Base-by-base conservation (phyloP, 2,888 invertebrate genomes). In the Fragum sueziense region DNA sequence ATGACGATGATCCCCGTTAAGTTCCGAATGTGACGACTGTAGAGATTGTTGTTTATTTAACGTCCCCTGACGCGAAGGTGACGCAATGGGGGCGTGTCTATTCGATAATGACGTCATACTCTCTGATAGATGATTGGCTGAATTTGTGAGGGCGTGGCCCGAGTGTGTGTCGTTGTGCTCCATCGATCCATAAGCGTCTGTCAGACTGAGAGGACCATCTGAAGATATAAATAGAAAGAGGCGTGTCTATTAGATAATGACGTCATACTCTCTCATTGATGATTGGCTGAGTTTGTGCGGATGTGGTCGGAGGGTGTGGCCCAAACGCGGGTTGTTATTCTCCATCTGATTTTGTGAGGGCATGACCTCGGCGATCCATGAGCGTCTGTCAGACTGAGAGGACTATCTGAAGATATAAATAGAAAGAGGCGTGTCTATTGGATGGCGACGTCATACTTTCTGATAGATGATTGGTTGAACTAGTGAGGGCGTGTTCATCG, bases 121-220 rank as follows among this genome's bases (percentile, higher is more conserved):
- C 67, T 79, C 80, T 41, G 85, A 78, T 34, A 83, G 70, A 59
- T 86, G 83, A 74, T 84, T 86, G 78, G 81, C 70, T 52, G 86
- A 62, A 33, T 79, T 54, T 2, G 82, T 78, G 51, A 80, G 65
- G 73, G 57, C 77, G 54, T 79, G 61, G 62, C 71, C 61, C 61
- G 85, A 80, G 57, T 79, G 81, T 69, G 73, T 74, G 27, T 76
- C 37, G 68, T 78, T 54, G 69, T 72, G 74, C 57, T 82, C 74
- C 84, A 84, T 76, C 72, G 71, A 52, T 76, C 83, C 82, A 82
- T 78, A 80, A 22, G 89, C 77, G 75, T 90, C 90, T 31, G 86
- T 85, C 22, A 90, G 86, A 76, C 90, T 90, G 57, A 90, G 75
- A 61, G 90, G 90, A 59, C 89, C 90, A 90, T 90, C 90, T 90